Evolutionary conservation across 2,797 vertebrate species (phyloP).

Genomic region (Pteropus rufus): DNA sequence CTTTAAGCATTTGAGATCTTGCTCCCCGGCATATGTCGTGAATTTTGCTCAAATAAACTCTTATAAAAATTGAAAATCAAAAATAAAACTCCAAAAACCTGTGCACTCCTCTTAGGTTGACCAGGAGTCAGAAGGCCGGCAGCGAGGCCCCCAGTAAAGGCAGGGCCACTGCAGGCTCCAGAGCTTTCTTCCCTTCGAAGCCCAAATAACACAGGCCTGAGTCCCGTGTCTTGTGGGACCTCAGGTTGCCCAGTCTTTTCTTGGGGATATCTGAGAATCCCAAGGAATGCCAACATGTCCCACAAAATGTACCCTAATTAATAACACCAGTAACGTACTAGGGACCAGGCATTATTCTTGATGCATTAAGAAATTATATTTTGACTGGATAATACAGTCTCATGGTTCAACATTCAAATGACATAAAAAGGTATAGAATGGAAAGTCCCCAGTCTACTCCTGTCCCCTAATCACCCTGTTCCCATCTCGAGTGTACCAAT

Average conservation of each 20-base stretch:
- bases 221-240: background rate
- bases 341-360: background rate
- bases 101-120: background rate
- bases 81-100: background rate
- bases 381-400: background rate
- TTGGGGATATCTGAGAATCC: background rate
- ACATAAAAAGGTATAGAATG: background rate
- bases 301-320: background rate
- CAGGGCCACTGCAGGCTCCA: fast-evolving
- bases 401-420: background rate
- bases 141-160: background rate
- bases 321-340: background rate
- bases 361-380: background rate
- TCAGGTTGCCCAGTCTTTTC: background rate
- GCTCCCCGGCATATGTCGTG: too few relatives aligned
- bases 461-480: too few relatives aligned
- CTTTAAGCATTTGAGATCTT: background rate
- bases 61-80: too few relatives aligned
- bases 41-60: too few relatives aligned
- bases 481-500: background rate
- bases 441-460: background rate
- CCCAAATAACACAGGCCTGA: background rate
- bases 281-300: background rate
- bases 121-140: background rate
- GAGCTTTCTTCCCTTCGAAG: background rate